Conservation (phyloP, 2,888 invertebrate genomes). For the Heteromyza rotundicornis region DNA sequence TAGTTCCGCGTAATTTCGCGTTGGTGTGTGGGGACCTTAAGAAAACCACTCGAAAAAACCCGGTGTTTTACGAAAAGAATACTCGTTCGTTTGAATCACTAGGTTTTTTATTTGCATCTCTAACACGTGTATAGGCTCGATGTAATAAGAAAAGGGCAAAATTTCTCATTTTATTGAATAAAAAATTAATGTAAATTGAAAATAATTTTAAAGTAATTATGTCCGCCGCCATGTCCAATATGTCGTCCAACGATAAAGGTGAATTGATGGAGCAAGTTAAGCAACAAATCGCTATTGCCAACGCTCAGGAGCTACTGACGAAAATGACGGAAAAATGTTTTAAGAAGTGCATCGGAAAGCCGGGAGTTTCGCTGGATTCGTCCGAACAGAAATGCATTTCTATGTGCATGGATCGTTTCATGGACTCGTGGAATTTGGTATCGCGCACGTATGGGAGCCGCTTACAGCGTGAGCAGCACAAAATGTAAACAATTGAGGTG, state of each 20-base stretch:
- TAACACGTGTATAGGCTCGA: not conserved
- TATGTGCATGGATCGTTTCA: conserved; percentile 97
- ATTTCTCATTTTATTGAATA: too few relatives aligned
- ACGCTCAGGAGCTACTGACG: conserved; percentile 89
- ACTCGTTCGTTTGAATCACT: too few relatives aligned
- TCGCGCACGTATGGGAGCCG: conserved; percentile 85
- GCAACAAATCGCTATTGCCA: conserved; percentile 92
- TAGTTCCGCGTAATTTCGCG: too few relatives aligned
- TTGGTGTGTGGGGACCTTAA: too few relatives aligned
- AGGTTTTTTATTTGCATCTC: too few relatives aligned
- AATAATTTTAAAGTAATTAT: conserved; percentile 9
- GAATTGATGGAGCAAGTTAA: conserved; percentile 94
- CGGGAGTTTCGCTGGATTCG: conserved; percentile 86
- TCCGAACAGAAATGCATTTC: conserved; percentile 95
- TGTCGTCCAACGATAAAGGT: conserved; percentile 77
- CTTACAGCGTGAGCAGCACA: conserved; percentile 83
- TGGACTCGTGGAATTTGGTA: conserved; percentile 94
- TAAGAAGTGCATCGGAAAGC: conserved; percentile 90
- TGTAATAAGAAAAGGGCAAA: not conserved
- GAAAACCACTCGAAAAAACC: too few relatives aligned
- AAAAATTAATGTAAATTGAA: too few relatives aligned
- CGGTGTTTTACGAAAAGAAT: too few relatives aligned
- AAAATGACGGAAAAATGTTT: conserved; percentile 99
- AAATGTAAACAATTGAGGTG: too few relatives aligned
- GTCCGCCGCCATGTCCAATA: conserved; percentile 62